phyloP scores from a whole-genome alignment of 2,797 vertebrate genomes.

The Craterocephalus amniculus region DNA sequence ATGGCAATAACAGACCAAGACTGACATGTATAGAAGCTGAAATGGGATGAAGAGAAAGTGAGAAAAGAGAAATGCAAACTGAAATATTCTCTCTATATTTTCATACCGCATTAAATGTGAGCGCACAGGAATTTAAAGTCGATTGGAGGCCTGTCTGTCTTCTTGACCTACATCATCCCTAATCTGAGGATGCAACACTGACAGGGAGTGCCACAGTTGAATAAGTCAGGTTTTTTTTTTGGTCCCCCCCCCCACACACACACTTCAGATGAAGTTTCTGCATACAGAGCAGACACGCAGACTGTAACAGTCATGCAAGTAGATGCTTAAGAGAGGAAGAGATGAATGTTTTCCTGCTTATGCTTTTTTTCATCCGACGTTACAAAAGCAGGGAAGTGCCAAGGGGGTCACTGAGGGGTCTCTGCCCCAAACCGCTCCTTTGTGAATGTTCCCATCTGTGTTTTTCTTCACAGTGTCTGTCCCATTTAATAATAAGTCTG shows the following conservation, averaged over 20 bases:
- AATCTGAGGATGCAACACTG: conserved; percentile 55
- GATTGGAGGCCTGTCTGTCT: conserved; percentile 30
- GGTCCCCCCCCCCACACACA: too few relatives aligned
- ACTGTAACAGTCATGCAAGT: background rate
- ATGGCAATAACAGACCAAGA: conserved; percentile 46
- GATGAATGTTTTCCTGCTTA: background rate
- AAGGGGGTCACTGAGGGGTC: too few relatives aligned
- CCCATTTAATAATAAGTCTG: too few relatives aligned
- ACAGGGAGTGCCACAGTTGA: conserved; percentile 21
- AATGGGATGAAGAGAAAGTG: conserved; percentile 14
- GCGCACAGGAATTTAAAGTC: conserved; percentile 20
- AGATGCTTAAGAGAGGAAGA: background rate
- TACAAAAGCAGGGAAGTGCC: conserved; percentile 21
- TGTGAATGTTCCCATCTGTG: too few relatives aligned
- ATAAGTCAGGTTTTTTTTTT: conserved; percentile 60
- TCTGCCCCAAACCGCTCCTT: too few relatives aligned
- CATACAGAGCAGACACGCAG: conserved; percentile 27
- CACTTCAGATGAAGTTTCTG: conserved; percentile 33
- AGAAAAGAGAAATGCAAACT: conserved; percentile 34
- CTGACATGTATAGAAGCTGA: conserved; percentile 46
- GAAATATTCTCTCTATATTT: conserved; percentile 1
- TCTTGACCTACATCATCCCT: conserved; percentile 24
- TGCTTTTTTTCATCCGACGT: conserved; percentile 46
- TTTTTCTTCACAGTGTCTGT: too few relatives aligned
- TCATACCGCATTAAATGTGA: conserved; percentile 7